phyloP scores from a whole-genome alignment of 92 coral and sea anemone genomes.

The Heliopora coerulea region DNA sequence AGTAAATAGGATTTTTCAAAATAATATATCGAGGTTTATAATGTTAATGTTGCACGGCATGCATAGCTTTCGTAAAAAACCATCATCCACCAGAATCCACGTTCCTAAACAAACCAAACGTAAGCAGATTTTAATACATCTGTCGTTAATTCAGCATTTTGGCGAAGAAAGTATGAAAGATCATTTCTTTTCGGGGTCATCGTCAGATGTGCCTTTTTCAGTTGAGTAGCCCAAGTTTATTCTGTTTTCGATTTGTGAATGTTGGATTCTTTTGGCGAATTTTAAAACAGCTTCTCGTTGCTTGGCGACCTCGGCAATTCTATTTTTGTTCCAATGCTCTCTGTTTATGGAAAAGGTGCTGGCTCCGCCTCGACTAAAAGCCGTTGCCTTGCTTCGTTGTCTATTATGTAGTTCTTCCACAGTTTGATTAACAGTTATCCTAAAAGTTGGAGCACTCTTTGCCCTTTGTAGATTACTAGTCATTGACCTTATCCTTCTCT shows the following conservation, averaged over 20 bases:
- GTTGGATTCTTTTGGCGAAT: slow-evolving; percentile 63
- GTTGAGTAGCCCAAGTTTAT: not conserved
- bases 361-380: slow-evolving; percentile 18
- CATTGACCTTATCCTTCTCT: slow-evolving; percentile 63
- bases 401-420: slow-evolving; percentile 18
- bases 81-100: too few relatives aligned
- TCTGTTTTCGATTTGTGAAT: slow-evolving; percentile 46
- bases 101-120: too few relatives aligned
- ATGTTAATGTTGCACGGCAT: too few relatives aligned
- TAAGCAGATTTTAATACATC: too few relatives aligned
- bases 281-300: slow-evolving; percentile 64
- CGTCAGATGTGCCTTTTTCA: too few relatives aligned
- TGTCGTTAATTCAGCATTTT: too few relatives aligned
- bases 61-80: too few relatives aligned
- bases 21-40: too few relatives aligned
- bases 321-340: slow-evolving; percentile 51
- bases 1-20: too few relatives aligned
- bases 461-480: slow-evolving; percentile 83
- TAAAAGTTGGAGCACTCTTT: slow-evolving; percentile 85
- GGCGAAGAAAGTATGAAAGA: too few relatives aligned
- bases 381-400: slow-evolving; percentile 21
- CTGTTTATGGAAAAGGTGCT: slow-evolving; percentile 51
- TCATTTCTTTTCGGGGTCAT: too few relatives aligned
- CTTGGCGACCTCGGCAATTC: slow-evolving; percentile 59
- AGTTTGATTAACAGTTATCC: slow-evolving; percentile 4